Conservation (phyloP, 2,888 invertebrate genomes). For the Xestia xanthographa region DNA sequence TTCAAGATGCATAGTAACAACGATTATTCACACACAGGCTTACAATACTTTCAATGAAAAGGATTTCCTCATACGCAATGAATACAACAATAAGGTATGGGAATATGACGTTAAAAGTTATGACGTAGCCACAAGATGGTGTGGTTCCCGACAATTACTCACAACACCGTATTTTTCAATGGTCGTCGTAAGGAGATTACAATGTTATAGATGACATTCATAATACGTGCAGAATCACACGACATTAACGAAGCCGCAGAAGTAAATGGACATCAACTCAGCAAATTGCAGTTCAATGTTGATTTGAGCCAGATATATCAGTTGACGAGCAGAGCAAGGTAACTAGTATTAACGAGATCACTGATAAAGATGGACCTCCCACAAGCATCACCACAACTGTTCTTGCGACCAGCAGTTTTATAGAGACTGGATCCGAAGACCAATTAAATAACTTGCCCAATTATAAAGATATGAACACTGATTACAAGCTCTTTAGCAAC, state of each 20-base stretch:
- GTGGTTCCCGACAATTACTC: conserved; percentile 10
- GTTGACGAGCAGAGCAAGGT: not conserved
- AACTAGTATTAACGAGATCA: not conserved
- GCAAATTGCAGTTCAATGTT: not conserved
- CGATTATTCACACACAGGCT: conserved; percentile 10
- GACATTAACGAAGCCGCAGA: not conserved
- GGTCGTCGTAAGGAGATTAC: not conserved
- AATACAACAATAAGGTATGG: not conserved
- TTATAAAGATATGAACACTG: not conserved
- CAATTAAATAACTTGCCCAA: not conserved
- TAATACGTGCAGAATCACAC: conserved; percentile 8
- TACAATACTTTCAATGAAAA: conserved; percentile 12
- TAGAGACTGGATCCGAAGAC: not conserved
- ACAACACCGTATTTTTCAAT: conserved; percentile 12
- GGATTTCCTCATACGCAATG: conserved; percentile 31
- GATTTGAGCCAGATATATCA: not conserved
- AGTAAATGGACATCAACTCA: not conserved
- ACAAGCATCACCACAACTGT: not conserved
- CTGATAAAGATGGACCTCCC: not conserved
- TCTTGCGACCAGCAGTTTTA: not conserved
- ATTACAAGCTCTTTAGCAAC: not conserved
- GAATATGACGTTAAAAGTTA: conserved; percentile 9
- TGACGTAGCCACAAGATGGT: conserved; percentile 24
- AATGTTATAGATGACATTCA: not conserved
- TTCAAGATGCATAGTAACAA: conserved; percentile 26